Conservation (phyloP, 2,113 vertebrate genomes). For the Penelope pileata region DNA sequence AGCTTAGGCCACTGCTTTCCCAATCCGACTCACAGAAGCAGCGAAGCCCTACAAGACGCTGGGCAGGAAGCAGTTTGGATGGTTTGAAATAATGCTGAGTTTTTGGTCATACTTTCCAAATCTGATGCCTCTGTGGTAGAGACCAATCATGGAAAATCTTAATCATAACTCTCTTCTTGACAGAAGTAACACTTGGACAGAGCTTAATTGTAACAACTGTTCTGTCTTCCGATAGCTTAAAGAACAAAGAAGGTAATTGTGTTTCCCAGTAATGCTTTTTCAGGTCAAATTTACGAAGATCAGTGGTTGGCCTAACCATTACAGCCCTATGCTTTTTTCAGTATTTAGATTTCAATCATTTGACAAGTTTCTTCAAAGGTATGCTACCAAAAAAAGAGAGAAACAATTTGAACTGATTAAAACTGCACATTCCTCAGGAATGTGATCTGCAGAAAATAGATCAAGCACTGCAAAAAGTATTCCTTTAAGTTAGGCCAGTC, state of each 20-base stretch:
- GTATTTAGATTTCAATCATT: neutral
- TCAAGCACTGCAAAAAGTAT: neutral
- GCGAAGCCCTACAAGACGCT: neutral
- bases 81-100: neutral
- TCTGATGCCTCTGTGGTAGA: neutral
- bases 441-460: neutral
- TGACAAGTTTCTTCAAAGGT: neutral
- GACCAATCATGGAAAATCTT: neutral
- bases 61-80: neutral
- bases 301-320: neutral
- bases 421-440: neutral
- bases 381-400: neutral
- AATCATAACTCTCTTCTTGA: neutral
- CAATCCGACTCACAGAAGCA: neutral
- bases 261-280: neutral
- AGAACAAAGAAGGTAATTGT: neutral
- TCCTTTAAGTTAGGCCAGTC: neutral
- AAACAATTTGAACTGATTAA: neutral
- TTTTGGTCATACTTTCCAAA: neutral
- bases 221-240: neutral
- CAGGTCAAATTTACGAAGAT: neutral
- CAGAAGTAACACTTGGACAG: neutral
- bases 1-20: accelerated
- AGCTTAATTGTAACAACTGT: neutral
- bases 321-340: neutral